phyloP scores from a whole-genome alignment of 2,113 vertebrate genomes.

The Apaloderma vittatum region DNA sequence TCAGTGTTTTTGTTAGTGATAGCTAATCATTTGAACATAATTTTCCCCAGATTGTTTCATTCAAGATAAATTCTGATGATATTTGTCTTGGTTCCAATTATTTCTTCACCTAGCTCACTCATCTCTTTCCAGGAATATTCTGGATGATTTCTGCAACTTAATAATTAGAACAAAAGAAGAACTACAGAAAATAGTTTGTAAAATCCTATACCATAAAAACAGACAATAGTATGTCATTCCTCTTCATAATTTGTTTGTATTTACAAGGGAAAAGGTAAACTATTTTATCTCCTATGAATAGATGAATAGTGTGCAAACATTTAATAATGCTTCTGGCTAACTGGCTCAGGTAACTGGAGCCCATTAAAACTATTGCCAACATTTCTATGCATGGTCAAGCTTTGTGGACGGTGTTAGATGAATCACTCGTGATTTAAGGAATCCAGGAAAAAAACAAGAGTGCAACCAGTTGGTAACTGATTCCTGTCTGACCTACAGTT shows the following conservation, averaged over 20 bases:
- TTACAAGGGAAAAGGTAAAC: neutral
- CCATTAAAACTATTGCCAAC: neutral
- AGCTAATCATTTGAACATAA: neutral
- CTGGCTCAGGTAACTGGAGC: neutral
- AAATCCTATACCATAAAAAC: neutral
- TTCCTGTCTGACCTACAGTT: neutral
- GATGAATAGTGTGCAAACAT: neutral
- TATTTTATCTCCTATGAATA: neutral
- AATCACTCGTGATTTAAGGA: slow-evolving; percentile 22
- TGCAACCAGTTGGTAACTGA: neutral
- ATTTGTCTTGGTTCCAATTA: neutral
- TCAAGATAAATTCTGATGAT: neutral
- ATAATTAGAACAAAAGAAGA: neutral
- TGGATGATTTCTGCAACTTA: neutral
- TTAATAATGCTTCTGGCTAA: slow-evolving; percentile 21
- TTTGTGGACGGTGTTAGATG: neutral
- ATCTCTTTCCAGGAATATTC: neutral
- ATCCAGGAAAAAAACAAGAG: neutral
- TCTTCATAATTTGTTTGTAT: neutral
- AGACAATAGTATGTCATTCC: neutral
- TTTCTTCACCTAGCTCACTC: neutral
- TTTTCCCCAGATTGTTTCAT: neutral
- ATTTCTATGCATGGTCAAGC: neutral
- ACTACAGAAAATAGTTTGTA: neutral
- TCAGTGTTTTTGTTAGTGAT: neutral